phyloP scores from a whole-genome alignment of 2,888 invertebrate species.

The Noctua fimbriata region DNA sequence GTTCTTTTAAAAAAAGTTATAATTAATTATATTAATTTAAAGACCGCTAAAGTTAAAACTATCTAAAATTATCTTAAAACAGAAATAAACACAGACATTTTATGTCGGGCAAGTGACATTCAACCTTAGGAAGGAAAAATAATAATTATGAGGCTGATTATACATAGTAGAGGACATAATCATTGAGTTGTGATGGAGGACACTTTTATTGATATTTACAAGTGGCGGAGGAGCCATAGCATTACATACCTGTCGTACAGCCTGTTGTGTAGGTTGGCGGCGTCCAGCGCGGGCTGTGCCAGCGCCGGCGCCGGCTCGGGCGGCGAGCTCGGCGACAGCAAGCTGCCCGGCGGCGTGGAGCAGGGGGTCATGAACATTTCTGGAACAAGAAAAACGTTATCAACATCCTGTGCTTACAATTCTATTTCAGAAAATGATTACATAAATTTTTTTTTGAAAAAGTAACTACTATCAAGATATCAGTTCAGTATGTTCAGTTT shows the following conservation, averaged over 20 bases:
- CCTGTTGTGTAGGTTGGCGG: slow-evolving; percentile 77
- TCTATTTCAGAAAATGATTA: background rate
- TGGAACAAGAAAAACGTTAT: slow-evolving; percentile 45
- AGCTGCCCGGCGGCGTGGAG: slow-evolving; percentile 96
- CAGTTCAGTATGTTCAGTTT: too few species aligned
- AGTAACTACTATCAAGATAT: background rate
- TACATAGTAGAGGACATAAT: background rate
- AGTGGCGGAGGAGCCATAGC: background rate
- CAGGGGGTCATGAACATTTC: slow-evolving; percentile 96
- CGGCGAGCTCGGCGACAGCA: slow-evolving; percentile 91
- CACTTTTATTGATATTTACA: background rate
- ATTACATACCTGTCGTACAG: slow-evolving; percentile 72
- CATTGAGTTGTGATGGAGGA: background rate
- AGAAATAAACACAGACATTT: background rate
- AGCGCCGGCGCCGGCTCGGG: slow-evolving; percentile 71
- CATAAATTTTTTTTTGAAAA: background rate
- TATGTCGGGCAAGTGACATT: background rate
- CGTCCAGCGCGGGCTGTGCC: slow-evolving; percentile 72
- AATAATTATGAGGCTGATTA: background rate
- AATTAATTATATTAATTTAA: too few species aligned
- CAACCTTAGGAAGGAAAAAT: background rate
- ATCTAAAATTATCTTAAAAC: background rate
- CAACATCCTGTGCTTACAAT: background rate
- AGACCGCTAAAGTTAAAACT: too few species aligned
- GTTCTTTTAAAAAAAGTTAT: too few species aligned